Percentiles rank a stretch among this genome's conserved stretches.
Evolutionary conservation across 2,888 invertebrate genomes (phyloP).

Genomic region (Arenicola marina): DNA sequence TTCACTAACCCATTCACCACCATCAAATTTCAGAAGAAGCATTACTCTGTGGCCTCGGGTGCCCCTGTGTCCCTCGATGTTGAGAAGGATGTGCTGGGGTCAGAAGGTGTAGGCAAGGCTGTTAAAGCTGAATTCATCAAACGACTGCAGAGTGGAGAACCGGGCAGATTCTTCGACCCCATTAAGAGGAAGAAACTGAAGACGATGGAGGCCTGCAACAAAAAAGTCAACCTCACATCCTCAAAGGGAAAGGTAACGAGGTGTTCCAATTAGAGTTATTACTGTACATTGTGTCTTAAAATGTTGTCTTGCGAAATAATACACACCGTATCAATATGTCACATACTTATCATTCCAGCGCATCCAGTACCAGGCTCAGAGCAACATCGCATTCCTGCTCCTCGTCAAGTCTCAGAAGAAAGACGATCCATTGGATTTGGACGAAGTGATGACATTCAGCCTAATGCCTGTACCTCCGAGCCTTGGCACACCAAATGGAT

Average conservation of each 20-base stretch:
- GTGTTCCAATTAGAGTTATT: too few species aligned
- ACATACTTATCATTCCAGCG: too few species aligned
- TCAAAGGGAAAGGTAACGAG: constrained; percentile 22
- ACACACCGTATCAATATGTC: too few species aligned
- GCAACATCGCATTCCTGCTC: constrained; percentile 6
- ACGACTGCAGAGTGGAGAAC: constrained; percentile 4
- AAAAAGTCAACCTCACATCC: constrained; percentile 18
- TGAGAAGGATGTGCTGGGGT: constrained; percentile 13
- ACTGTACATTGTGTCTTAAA: too few species aligned
- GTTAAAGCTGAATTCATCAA: constrained; percentile 11
- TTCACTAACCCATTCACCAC: constrained; percentile 26
- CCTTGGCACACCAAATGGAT: constrained; percentile 10
- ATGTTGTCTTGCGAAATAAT: too few species aligned
- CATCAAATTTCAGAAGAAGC: constrained; percentile 11
- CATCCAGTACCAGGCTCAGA: constrained; percentile 10
- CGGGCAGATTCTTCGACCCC: constrained; percentile 22
- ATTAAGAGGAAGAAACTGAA: constrained; percentile 9
- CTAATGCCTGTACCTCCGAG: constrained; percentile 3
- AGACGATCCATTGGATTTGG: background rate
- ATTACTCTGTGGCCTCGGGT: constrained; percentile 23
- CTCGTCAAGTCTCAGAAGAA: constrained; percentile 1
- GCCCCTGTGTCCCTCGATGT: constrained; percentile 13
- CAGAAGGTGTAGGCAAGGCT: constrained; percentile 7
- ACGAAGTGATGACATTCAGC: constrained; percentile 1
- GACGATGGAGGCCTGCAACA: constrained; percentile 16